phyloP scores from a whole-genome alignment of 1,140 invertebrate genomes.

The Drosophila auraria region DNA sequence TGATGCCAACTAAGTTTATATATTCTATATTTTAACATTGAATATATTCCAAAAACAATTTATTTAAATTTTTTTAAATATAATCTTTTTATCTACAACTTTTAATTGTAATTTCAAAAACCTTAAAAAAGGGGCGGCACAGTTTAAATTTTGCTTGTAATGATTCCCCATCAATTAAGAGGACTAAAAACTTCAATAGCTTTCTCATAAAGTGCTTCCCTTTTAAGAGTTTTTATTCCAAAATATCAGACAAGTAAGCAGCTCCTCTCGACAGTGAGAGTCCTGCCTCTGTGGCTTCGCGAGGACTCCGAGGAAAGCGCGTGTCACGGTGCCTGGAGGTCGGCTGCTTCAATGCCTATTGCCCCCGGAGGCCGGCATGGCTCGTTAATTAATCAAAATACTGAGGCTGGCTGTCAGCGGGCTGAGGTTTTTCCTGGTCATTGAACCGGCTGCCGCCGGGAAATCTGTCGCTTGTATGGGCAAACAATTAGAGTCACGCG shows the following conservation, averaged over 20 bases:
- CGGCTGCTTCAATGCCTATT: slow-evolving; percentile 29
- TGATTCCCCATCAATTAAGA: slow-evolving; percentile 8
- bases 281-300: slow-evolving; percentile 43
- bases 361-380: slow-evolving; percentile 50
- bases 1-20: slow-evolving; percentile 1
- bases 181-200: neutral
- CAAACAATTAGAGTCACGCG: slow-evolving; percentile 62
- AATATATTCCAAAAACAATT: too few relatives aligned
- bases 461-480: slow-evolving; percentile 46
- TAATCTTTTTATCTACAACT: too few relatives aligned
- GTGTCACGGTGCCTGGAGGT: slow-evolving; percentile 19
- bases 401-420: slow-evolving; percentile 42
- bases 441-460: slow-evolving; percentile 52
- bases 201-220: slow-evolving; percentile 5
- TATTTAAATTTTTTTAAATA: too few relatives aligned
- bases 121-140: neutral
- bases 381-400: slow-evolving; percentile 80
- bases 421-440: slow-evolving; percentile 51
- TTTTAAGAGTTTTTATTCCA: neutral
- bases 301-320: slow-evolving; percentile 11
- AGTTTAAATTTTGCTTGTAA: slow-evolving; percentile 5
- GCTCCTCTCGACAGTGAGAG: slow-evolving; percentile 14
- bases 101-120: neutral
- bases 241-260: slow-evolving; percentile 32
- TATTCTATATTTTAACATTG: too few relatives aligned